Conservation (phyloP, 2,797 vertebrate genomes). For the Lepilemur septentrionalis region DNA sequence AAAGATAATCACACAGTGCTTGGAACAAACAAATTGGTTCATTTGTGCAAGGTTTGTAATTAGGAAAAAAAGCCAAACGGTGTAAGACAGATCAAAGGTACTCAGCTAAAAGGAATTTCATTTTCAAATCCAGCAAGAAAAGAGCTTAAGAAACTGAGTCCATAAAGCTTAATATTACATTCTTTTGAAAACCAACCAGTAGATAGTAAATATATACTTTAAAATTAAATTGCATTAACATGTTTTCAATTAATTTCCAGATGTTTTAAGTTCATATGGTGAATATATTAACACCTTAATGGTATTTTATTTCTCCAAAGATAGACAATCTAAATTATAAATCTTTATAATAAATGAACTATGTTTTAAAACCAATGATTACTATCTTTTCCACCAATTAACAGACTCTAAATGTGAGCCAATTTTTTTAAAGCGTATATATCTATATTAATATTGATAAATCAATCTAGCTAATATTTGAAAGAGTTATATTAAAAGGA, state of each 20-base stretch:
- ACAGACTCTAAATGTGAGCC: background rate
- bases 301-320: conserved; percentile 14
- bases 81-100: conserved; percentile 52
- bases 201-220: conserved; percentile 23
- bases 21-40: conserved; percentile 75
- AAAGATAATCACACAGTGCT: conserved; percentile 71
- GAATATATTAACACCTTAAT: background rate
- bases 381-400: rapidly evolving
- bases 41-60: conserved; percentile 56
- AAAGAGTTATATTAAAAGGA: background rate
- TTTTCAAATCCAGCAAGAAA: background rate
- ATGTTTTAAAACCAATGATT: background rate
- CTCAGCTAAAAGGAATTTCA: background rate
- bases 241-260: background rate
- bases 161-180: background rate
- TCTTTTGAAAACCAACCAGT: background rate
- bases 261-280: background rate
- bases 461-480: background rate
- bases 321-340: background rate
- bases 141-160: background rate
- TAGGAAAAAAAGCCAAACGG: background rate
- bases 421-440: background rate
- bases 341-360: background rate
- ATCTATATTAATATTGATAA: background rate
- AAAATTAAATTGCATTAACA: background rate